These are phyloP conservation scores for Carlito syrichta DNA, from an alignment of 2,113 vertebrate genomes.

Conservation along the genomic window DNA sequence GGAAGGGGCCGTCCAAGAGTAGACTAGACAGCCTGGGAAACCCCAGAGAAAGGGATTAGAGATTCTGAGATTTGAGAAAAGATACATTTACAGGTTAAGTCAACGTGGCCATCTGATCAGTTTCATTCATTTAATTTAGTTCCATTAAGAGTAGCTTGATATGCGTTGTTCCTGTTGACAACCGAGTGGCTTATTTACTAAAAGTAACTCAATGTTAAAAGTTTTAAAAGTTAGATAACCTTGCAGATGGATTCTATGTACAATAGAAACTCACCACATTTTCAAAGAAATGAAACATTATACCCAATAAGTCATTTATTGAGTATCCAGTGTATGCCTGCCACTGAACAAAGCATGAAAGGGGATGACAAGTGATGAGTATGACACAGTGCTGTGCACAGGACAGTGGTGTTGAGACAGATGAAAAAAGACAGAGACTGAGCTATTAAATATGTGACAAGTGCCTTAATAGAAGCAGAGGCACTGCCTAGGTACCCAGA, in stretches of 20 bases:
- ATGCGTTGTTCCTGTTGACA: not conserved
- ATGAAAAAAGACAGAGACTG: not conserved
- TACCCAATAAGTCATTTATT: not conserved
- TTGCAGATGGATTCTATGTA: not conserved
- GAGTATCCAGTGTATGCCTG: not conserved
- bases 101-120: not conserved
- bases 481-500: not conserved
- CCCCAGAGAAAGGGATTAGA: not conserved
- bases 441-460: not conserved
- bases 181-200: not conserved
- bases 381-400: not conserved
- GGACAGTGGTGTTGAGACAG: not conserved
- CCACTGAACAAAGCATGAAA: not conserved
- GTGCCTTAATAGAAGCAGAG: not conserved
- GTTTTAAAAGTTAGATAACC: not conserved
- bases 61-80: not conserved
- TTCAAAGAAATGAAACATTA: not conserved
- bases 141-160: not conserved
- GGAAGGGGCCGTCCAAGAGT: not conserved
- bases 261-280: not conserved
- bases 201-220: conserved; percentile 30
- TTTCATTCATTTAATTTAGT: not conserved
- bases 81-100: not conserved
- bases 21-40: not conserved
- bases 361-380: not conserved